Conservation (phyloP, 2,797 vertebrate genomes). For the Sebastes trivittatus region DNA sequence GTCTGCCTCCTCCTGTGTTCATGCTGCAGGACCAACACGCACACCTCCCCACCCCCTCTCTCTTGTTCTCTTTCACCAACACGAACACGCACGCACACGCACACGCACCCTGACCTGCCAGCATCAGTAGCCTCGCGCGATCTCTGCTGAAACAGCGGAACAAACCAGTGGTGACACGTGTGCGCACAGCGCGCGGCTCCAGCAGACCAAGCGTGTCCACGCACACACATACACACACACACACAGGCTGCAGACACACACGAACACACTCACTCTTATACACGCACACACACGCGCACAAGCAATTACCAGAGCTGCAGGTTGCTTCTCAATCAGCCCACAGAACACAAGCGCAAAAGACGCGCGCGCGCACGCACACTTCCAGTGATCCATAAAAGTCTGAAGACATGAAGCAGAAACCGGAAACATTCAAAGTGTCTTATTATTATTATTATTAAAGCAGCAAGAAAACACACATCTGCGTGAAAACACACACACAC, state of each 20-base stretch:
- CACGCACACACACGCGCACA: neutral
- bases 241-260: neutral
- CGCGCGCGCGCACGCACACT: conserved; percentile 7
- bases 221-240: neutral
- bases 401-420: conserved; percentile 44
- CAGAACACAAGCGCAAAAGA: conserved; percentile 12
- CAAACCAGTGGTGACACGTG: conserved; percentile 69
- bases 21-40: conserved; percentile 56
- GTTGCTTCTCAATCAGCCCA: conserved; percentile 55
- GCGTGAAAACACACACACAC: neutral
- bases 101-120: conserved; percentile 56
- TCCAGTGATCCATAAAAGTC: conserved; percentile 60
- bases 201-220: conserved; percentile 32
- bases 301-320: conserved; percentile 43
- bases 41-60: neutral
- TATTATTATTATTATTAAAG: neutral
- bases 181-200: conserved; percentile 60
- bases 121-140: conserved; percentile 62
- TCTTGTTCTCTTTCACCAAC: neutral
- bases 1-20: conserved; percentile 31
- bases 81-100: neutral
- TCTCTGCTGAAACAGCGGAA: conserved; percentile 62
- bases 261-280: neutral
- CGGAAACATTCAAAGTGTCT: conserved; percentile 39
- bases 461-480: neutral